A percentile compares a stretch with the other conserved stretches of the same genome.
Evolutionary conservation across 2,113 vertebrate species (phyloP).

Genomic region (Halichoerus grypus): DNA sequence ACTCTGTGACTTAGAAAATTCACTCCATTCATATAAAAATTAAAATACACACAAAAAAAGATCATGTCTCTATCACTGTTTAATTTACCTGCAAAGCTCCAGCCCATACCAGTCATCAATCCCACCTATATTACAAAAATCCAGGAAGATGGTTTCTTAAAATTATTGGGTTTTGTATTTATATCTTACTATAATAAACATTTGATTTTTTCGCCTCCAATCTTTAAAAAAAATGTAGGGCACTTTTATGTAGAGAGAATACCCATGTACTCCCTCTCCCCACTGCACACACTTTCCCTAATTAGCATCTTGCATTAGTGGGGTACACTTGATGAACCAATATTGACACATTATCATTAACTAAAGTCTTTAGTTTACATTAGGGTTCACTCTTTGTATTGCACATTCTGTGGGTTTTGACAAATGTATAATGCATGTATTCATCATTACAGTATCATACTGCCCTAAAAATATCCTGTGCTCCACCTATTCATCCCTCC

Average conservation of each 20-base stretch:
- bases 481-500: not conserved
- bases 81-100: not conserved
- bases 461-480: not conserved
- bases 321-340: not conserved
- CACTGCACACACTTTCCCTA: not conserved
- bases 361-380: not conserved
- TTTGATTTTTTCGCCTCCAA: not conserved
- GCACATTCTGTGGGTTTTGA: not conserved
- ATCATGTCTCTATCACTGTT: not conserved
- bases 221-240: not conserved
- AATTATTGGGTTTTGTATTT: not conserved
- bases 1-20: not conserved
- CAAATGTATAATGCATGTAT: not conserved
- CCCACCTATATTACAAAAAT: not conserved
- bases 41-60: conserved; percentile 10
- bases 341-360: not conserved
- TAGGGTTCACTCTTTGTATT: not conserved
- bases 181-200: conserved; percentile 1
- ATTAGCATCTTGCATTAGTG: not conserved
- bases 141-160: not conserved
- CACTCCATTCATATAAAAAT: not conserved
- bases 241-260: not conserved
- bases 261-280: not conserved
- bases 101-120: not conserved
- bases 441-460: not conserved